phyloP scores from a whole-genome alignment of 2,113 vertebrate genomes.

The Etheostoma cragini region DNA sequence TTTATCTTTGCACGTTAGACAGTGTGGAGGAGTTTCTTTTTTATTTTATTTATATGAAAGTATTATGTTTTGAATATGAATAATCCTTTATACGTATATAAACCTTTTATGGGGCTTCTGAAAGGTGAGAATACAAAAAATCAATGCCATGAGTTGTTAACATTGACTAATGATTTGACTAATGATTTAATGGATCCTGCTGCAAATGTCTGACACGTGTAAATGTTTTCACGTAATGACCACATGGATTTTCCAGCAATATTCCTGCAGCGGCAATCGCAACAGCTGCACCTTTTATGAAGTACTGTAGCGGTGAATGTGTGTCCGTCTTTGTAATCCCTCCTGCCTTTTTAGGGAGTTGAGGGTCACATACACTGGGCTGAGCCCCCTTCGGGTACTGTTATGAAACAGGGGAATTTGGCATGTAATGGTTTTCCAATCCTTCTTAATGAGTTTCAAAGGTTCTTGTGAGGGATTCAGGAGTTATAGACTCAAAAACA shows the following conservation, averaged over 20 bases:
- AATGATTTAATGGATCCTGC: background rate
- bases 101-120: background rate
- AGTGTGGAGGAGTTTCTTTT: too few species aligned
- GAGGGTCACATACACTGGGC: slow-evolving; percentile 8
- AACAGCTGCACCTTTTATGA: background rate
- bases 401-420: slow-evolving; percentile 66
- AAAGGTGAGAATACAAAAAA: background rate
- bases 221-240: background rate
- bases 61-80: background rate
- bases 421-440: slow-evolving; percentile 58
- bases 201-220: background rate
- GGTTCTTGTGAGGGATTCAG: slow-evolving; percentile 44
- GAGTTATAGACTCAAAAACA: slow-evolving; percentile 40
- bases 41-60: background rate
- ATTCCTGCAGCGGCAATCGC: background rate
- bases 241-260: background rate
- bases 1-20: too few species aligned
- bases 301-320: background rate
- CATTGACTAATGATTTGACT: background rate
- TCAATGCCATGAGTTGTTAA: background rate
- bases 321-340: background rate
- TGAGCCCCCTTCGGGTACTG: slow-evolving; percentile 4
- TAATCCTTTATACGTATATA: background rate
- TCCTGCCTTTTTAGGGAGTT: background rate
- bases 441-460: slow-evolving; percentile 75